Conservation (phyloP, 2,113 vertebrate species). For the Brachyistius frenatus region DNA sequence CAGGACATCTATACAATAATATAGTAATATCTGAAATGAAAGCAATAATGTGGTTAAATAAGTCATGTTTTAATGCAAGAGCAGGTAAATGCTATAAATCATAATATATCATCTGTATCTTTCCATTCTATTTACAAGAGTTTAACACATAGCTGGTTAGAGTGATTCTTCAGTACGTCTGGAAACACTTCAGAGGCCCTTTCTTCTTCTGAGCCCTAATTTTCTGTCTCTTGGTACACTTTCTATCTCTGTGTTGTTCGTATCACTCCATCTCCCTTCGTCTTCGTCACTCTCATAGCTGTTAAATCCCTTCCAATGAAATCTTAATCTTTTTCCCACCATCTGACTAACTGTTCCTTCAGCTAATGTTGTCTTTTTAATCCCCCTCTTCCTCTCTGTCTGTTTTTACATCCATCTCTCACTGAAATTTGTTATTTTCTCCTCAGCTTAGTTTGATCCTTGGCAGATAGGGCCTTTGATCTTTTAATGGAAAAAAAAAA, state of each 20-base stretch:
- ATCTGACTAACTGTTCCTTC: conserved; percentile 58
- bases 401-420: conserved; percentile 68
- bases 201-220: conserved; percentile 60
- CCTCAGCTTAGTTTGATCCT: conserved; percentile 77
- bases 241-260: conserved; percentile 53
- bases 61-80: conserved; percentile 83
- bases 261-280: conserved; percentile 61
- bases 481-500: conserved; percentile 85
- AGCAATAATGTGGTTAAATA: conserved; percentile 85
- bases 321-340: conserved; percentile 62
- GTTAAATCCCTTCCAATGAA: conserved; percentile 68
- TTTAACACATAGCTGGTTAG: conserved; percentile 81
- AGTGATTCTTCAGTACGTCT: conserved; percentile 74
- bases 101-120: conserved; percentile 83
- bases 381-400: conserved; percentile 48
- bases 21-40: conserved; percentile 83
- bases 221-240: conserved; percentile 63
- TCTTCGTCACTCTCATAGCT: conserved; percentile 49
- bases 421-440: conserved; percentile 71
- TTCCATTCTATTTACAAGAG: conserved; percentile 82
- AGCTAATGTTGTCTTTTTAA: conserved; percentile 61
- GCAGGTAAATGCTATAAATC: conserved; percentile 83
- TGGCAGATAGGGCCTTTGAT: conserved; percentile 77
- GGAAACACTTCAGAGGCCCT: conserved; percentile 63
- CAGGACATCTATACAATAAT: conserved; percentile 81